Evolutionary conservation across 1,140 invertebrate species (phyloP), one percentile per base, ranked within the genome.

Genomic region (Goniozus legneri): DNA sequence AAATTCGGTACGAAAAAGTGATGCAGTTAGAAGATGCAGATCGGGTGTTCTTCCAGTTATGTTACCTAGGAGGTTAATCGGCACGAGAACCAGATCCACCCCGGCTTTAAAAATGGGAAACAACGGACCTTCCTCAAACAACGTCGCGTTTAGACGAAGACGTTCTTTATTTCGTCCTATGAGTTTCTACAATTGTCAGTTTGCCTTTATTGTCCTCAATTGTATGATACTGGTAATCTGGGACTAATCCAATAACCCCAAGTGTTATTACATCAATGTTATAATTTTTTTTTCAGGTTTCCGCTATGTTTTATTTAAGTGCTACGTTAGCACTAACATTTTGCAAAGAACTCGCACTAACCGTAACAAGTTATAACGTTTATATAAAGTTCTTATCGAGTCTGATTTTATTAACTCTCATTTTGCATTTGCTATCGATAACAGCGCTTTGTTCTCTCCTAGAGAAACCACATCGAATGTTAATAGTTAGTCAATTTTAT

Each of bases 111-210:
- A n/a, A n/a, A n/a, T n/a, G n/a, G n/a, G n/a, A n/a, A n/a, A n/a
- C n/a, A n/a, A n/a, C n/a, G n/a, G n/a, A n/a, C n/a, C n/a, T n/a
- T n/a, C n/a, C n/a, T n/a, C n/a, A n/a, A n/a, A n/a, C n/a, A n/a
- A n/a, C n/a, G n/a, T n/a, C n/a, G n/a, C n/a, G n/a, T n/a, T n/a
- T n/a, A n/a, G n/a, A n/a, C n/a, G n/a, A n/a, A n/a, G n/a, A n/a
- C n/a, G n/a, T n/a, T n/a, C n/a, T n/a, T n/a, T n/a, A n/a, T n/a
- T n/a, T n/a, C n/a, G n/a, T n/a, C n/a, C n/a, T n/a, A n/a, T 30
- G 18, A 43, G 33, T 34, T 48, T 48, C 24, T 42, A 46, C 46
- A 46, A 54, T 21, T 49, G 50, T 1, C 47, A 34, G n/a, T 21
- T 50, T 1, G 33, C 46, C 34, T 41, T 45, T 14, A 21, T 50